Base-by-base conservation (phyloP, 2,113 vertebrate species). In the Pandion haliaetus region DNA sequence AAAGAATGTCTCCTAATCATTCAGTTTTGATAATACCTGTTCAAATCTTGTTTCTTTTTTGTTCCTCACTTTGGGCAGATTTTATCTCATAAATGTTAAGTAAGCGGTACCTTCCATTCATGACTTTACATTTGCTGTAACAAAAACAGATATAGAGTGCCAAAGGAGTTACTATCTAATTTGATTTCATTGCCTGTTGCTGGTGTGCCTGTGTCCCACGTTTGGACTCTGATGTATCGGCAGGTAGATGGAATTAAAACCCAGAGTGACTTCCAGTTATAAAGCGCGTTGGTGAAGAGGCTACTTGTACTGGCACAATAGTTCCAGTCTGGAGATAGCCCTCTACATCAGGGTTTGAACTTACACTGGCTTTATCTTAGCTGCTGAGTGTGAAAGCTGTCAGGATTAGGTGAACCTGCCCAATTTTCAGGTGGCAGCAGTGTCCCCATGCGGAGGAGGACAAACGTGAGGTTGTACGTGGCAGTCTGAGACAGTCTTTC, bases 251-350 rank as follows among this genome's bases (percentile, higher is more conserved):
- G 34, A 52, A 28, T 49, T 40, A 72, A 91, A 85, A 26, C 50
- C 55, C 63, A 42, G n/a, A 71, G 58, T 63, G 77, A 14, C 50
- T 95, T 34, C 17, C 18, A 2, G n/a, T 12, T 40, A 9, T 55
- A 10, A 17, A 74, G 50, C 6, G 3, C n/a, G 1, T 29, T 72
- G 70, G 11, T 36, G 21, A 45, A 23, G 74, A 49, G 62, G 29
- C 62, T 54, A 1, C 59, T 54, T 0, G 0, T 44, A 4, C 36
- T 26, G 54, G 42, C 34, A 18, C 20, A 25, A 1, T 6, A 55
- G 44, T 34, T 74, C n/a, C 61, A 55, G 47, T 6, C 32, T 79
- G 70, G 36, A 71, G 65, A 8, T 5, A 16, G 3, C 59, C 38
- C 28, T 52, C 42, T 66, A 5, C 38, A 40, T 34, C 25, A 17